phyloP scores from a whole-genome alignment of 2,888 invertebrate genomes.

The Chalcosyrphus nemorum region DNA sequence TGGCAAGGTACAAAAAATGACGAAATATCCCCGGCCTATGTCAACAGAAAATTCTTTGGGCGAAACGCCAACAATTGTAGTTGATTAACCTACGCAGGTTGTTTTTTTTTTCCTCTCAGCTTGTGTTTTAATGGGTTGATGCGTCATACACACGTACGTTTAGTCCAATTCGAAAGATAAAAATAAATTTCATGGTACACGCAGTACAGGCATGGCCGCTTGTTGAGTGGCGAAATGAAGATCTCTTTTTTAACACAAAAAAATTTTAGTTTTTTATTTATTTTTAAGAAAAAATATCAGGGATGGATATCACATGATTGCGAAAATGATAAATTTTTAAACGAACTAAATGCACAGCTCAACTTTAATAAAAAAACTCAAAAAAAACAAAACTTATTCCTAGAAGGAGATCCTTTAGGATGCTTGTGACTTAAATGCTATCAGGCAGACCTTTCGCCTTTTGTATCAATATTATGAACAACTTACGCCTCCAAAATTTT shows the following conservation, averaged over 20 bases:
- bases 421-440: too few species aligned
- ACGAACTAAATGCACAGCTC: too few species aligned
- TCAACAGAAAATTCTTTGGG: constrained; percentile 60
- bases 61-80: constrained; percentile 36
- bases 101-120: background rate
- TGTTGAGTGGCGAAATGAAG: background rate
- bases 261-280: background rate
- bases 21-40: constrained; percentile 59
- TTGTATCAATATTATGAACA: too few species aligned
- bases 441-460: too few species aligned
- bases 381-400: too few species aligned
- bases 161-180: background rate
- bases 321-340: background rate
- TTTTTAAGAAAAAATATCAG: background rate
- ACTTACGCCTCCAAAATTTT: too few species aligned
- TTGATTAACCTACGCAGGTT: constrained; percentile 52
- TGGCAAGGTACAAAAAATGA: constrained; percentile 30
- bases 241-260: background rate
- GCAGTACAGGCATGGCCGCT: constrained; percentile 3
- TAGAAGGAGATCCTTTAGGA: too few species aligned
- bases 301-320: background rate
- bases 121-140: constrained; percentile 9
- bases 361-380: too few species aligned
- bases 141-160: background rate
- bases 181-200: constrained; percentile 1